Evolutionary conservation across 1,140 invertebrate genomes (phyloP).

Genomic region (Musca domestica): DNA sequence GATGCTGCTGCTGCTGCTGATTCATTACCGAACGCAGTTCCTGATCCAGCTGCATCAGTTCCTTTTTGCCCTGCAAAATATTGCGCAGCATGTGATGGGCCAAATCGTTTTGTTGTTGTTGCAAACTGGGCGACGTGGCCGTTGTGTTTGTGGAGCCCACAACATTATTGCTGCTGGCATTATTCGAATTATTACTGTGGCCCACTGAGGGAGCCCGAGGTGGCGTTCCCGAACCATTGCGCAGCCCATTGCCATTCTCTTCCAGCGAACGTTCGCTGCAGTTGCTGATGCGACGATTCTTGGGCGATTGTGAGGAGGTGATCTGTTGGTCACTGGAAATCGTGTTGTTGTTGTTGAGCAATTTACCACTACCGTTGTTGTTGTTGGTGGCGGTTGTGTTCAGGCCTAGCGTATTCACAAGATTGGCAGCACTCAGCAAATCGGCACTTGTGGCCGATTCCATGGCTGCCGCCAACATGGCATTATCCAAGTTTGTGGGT

Average conservation of each 20-base stretch:
- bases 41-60: slow-evolving; percentile 65
- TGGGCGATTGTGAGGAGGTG: slow-evolving; percentile 19
- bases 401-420: slow-evolving; percentile 39
- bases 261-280: slow-evolving; percentile 50
- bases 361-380: slow-evolving; percentile 36
- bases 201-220: slow-evolving; percentile 40
- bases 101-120: slow-evolving; percentile 63
- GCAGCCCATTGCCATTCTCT: not conserved
- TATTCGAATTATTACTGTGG: not conserved
- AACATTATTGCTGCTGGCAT: slow-evolving; percentile 18
- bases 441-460: slow-evolving; percentile 53
- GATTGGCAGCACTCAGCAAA: slow-evolving; percentile 36
- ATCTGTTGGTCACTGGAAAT: slow-evolving; percentile 28
- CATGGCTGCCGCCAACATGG: slow-evolving; percentile 51
- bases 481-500: slow-evolving; percentile 46
- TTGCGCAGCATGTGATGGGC: slow-evolving; percentile 80
- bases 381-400: slow-evolving; percentile 34
- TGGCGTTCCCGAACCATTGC: slow-evolving; percentile 29
- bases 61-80: slow-evolving; percentile 80
- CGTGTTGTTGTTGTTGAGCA: slow-evolving; percentile 33
- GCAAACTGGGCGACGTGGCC: slow-evolving; percentile 42
- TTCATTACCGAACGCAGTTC: slow-evolving; percentile 57
- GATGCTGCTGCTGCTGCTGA: slow-evolving; percentile 59
- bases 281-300: slow-evolving; percentile 37
- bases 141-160: slow-evolving; percentile 36